A percentile compares a stretch with the other conserved stretches of the same genome.
phyloP scores from a whole-genome alignment of 2,888 invertebrate genomes.

The Erebia ligea region DNA sequence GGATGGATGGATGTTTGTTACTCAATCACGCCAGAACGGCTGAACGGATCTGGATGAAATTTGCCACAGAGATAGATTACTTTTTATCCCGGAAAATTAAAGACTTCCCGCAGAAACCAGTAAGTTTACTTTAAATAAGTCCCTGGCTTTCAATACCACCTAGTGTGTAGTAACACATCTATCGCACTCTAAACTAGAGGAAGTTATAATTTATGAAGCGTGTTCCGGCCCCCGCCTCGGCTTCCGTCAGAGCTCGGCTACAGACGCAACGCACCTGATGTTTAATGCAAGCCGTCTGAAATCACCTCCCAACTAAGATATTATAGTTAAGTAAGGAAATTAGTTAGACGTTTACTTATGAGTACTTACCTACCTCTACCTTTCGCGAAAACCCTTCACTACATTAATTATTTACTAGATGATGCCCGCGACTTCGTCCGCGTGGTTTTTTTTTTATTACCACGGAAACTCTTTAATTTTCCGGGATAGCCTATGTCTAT shows the following conservation, averaged over 20 bases:
- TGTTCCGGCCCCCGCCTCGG: slow-evolving; percentile 68
- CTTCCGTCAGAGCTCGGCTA: slow-evolving; percentile 47
- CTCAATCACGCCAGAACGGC: too few relatives aligned
- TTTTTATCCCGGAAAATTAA: too few relatives aligned
- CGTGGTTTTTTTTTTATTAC: too few relatives aligned
- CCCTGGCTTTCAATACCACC: slow-evolving; percentile 41
- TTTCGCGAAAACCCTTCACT: background rate
- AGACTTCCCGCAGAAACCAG: too few relatives aligned
- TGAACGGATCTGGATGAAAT: too few relatives aligned
- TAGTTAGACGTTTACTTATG: slow-evolving; percentile 31
- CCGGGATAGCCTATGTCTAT: too few relatives aligned
- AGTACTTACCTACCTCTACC: background rate
- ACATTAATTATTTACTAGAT: too few relatives aligned
- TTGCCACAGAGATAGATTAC: too few relatives aligned
- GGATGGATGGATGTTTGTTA: too few relatives aligned
- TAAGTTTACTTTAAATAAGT: too few relatives aligned
- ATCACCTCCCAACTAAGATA: slow-evolving; percentile 53
- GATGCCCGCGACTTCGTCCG: too few relatives aligned
- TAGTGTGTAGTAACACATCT: slow-evolving; percentile 55
- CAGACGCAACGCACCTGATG: slow-evolving; percentile 64
- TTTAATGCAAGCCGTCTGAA: slow-evolving; percentile 71
- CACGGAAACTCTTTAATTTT: too few relatives aligned
- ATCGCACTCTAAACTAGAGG: slow-evolving; percentile 74
- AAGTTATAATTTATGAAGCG: slow-evolving; percentile 80
- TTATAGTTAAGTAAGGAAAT: slow-evolving; percentile 38